Base-by-base conservation (phyloP, 2,797 vertebrate species). In the Epinephelus coioides region DNA sequence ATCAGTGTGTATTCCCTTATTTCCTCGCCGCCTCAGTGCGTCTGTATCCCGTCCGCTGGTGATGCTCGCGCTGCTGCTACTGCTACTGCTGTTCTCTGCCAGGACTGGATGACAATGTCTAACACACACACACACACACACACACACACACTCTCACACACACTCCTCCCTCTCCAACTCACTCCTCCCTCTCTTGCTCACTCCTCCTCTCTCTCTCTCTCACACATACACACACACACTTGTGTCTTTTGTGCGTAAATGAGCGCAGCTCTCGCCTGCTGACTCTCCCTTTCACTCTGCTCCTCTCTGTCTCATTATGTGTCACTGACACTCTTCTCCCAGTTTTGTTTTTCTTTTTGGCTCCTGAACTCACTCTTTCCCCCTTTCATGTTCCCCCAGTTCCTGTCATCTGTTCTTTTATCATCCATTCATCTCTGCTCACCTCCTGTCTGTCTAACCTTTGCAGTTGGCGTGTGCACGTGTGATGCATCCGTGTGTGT, bases 51-150 rank as follows among this genome's bases (percentile, higher is more conserved):
- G 81, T 92, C 84, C 68, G 84, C 88, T 61, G 78, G 74, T 76
- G 89, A 81, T 83, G 90, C 86, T 86, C 80, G 64, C 69, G 62
- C 57, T 80, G 84, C 90, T 82, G 89, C 86, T 82, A 86, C 83
- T 76, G 71, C 86, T n/a, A n/a, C n/a, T 84, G 88, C 88, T 84
- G 89, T 79, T 92, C 89, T 89, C 89, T 86, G 91, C 79, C 91
- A 93, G 90, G 89, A 94, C 92, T 90, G 88, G 90, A 92, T 90
- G 82, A 89, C 87, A 93, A 87, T 92, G 80, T 91, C 88, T 86
- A 79, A 40, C 88, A 76, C 77, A 17, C 69, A 25, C 73, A 47
- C 55, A 63, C 79, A 50, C 55, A 63, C 79, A 50, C 81, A 76
- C 77, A 17, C 69, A 25, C 73, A 47, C 55, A 60, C 79, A 38